Evolutionary conservation across 2,797 vertebrate genomes (phyloP).

Genomic region (Anguilla anguilla): DNA sequence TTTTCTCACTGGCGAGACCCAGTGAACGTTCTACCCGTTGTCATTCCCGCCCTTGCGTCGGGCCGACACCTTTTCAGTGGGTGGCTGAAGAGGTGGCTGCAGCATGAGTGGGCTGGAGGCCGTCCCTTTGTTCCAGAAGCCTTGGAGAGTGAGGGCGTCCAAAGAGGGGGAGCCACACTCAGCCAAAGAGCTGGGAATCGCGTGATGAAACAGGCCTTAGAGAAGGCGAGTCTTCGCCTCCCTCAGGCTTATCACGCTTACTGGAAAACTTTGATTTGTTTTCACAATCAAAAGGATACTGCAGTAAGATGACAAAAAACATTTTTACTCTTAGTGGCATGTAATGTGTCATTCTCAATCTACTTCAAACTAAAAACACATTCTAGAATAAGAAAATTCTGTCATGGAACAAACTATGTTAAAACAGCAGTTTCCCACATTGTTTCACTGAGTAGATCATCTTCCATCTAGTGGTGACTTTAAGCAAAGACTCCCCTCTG

Average conservation of each 20-base stretch:
- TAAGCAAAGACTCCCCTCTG: slow-evolving; percentile 28
- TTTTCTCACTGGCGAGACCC: background rate
- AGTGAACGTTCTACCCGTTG: background rate
- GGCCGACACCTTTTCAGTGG: background rate
- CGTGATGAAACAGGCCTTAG: background rate
- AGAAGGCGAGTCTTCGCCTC: background rate
- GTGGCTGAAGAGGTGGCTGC: background rate
- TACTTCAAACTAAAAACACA: slow-evolving; percentile 4
- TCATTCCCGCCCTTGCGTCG: background rate
- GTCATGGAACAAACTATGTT: background rate
- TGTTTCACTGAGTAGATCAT: slow-evolving; percentile 51
- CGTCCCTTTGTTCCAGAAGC: background rate
- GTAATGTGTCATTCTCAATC: background rate
- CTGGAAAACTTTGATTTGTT: background rate
- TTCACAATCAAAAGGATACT: background rate
- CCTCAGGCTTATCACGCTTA: background rate
- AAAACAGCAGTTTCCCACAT: background rate
- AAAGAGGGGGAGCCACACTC: background rate
- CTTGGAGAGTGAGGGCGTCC: background rate
- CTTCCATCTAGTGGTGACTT: slow-evolving; percentile 71
- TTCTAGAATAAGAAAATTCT: background rate
- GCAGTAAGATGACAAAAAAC: background rate
- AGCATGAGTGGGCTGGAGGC: background rate
- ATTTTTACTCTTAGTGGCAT: background rate
- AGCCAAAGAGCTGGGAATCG: background rate